These are phyloP conservation scores for Lucilia sericata DNA, from an alignment of 1,140 invertebrate species.

Conservation along the genomic window DNA sequence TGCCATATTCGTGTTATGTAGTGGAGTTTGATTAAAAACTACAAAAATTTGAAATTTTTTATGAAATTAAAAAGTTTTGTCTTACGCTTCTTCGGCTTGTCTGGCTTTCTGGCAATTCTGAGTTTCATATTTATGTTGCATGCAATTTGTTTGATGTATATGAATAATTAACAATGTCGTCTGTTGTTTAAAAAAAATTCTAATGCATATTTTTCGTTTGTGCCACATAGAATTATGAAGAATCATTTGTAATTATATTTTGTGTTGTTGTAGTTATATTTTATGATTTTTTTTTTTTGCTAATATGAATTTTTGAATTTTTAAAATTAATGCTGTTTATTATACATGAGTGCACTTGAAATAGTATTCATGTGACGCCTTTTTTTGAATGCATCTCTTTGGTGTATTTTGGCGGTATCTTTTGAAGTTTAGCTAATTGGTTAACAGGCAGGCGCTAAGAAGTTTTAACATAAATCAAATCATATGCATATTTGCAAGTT, in stretches of 20 bases:
- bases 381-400: background rate
- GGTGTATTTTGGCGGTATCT: background rate
- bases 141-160: conserved; percentile 43
- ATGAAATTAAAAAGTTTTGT: background rate
- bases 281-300: background rate
- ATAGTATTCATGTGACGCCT: background rate
- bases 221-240: conserved; percentile 29
- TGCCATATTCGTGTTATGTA: background rate
- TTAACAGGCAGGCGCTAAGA: conserved; percentile 40
- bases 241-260: background rate
- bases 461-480: conserved; percentile 25
- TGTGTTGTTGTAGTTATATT: background rate
- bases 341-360: conserved; percentile 30
- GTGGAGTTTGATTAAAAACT: background rate
- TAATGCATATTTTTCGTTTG: background rate
- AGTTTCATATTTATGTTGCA: conserved; percentile 40
- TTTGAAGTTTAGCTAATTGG: conserved; percentile 43
- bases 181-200: conserved; percentile 17
- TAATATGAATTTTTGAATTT: conserved; percentile 13
- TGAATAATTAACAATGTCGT: conserved; percentile 44
- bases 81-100: background rate
- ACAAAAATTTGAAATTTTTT: background rate
- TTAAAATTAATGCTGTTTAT: conserved; percentile 35
- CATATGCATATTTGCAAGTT: background rate
- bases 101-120: conserved; percentile 8